Base-by-base conservation (phyloP, 2,797 vertebrate genomes). In the Apogon talboti region DNA sequence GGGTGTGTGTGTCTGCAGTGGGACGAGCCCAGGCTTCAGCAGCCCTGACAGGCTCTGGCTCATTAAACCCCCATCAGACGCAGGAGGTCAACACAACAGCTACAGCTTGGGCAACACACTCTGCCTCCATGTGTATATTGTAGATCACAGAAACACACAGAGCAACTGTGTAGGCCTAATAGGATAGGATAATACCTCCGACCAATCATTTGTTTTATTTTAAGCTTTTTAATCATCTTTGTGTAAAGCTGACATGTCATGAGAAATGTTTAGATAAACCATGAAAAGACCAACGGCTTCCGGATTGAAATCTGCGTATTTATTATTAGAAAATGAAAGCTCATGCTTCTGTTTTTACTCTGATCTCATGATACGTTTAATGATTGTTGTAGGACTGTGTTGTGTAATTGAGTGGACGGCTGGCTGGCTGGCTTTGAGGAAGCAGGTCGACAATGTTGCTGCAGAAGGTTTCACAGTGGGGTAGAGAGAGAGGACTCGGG, bases 381-480 rank as follows among this genome's bases (percentile, higher is more conserved):
- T 45, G 49, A 51, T 50, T 54, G 48, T 24, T 42, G 68, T 50
- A 41, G 48, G 11, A 8, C 19, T 56, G 21, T 48, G 62, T 71
- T 64, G 35, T 58, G 52, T 59, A 71, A 57, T 56, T 49, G 75
- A 66, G 54, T 19, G 72, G 74, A 52, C 53, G 82, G 59, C 42
- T 47, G 76, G 66, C 42, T 47, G 76, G 66, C 53, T 66, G 77
- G 82, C 61, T 85, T 83, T 68, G 35, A 55, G 59, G 77, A 84
- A 84, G 79, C 84, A 83, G 87, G 87, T 87, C 66, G 43, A 66
- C 56, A 55, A n/a, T 67, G 78, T 59, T 59, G 82, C 66, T 74
- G 76, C 88, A 89, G 90, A 90, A 82, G 81, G 83, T 66, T 71
- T 90, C 87, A 81, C 88, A 87, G 89, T 76, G 67, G 89, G 87